phyloP scores from a whole-genome alignment of 2,113 vertebrate genomes.

The Ptychochromis oligacanthus region DNA sequence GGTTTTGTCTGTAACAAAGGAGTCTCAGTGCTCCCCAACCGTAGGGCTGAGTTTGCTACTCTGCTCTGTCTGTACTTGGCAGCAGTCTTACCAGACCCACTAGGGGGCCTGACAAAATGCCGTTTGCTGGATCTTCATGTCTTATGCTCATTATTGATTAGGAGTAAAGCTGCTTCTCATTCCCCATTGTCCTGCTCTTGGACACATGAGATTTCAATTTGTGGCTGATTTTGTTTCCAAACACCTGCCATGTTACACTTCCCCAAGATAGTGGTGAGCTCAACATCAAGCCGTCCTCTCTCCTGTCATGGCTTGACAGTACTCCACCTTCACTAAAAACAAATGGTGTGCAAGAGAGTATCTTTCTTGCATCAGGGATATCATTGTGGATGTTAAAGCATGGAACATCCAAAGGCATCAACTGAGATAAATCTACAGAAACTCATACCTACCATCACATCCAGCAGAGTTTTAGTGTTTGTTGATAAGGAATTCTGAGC shows the following conservation, averaged over 20 bases:
- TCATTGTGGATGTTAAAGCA: conserved; percentile 27
- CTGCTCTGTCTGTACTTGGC: conserved; percentile 64
- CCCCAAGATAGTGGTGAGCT: neutral
- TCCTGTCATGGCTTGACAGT: conserved; percentile 40
- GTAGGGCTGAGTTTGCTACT: conserved; percentile 43
- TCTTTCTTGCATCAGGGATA: conserved; percentile 8
- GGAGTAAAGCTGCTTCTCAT: conserved; percentile 51
- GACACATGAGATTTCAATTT: conserved; percentile 49
- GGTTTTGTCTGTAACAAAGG: conserved; percentile 43
- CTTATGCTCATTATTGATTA: conserved; percentile 75
- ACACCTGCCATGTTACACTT: conserved; percentile 27
- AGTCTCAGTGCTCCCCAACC: conserved; percentile 39
- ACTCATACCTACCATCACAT: conserved; percentile 23
- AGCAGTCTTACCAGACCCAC: conserved; percentile 58
- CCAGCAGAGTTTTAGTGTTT: conserved; percentile 27
- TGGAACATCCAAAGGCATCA: conserved; percentile 14
- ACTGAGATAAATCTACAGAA: conserved; percentile 24
- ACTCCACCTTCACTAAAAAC: conserved; percentile 55
- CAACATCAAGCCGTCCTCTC: neutral
- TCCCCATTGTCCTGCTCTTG: conserved; percentile 49
- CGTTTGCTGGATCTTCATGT: conserved; percentile 67
- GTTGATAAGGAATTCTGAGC: conserved; percentile 40
- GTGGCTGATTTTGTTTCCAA: conserved; percentile 59
- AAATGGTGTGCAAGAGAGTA: conserved; percentile 40
- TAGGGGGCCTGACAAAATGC: conserved; percentile 57